Base-by-base conservation (phyloP, 2,113 vertebrate genomes). In the Xiphorhynchus elegans region DNA sequence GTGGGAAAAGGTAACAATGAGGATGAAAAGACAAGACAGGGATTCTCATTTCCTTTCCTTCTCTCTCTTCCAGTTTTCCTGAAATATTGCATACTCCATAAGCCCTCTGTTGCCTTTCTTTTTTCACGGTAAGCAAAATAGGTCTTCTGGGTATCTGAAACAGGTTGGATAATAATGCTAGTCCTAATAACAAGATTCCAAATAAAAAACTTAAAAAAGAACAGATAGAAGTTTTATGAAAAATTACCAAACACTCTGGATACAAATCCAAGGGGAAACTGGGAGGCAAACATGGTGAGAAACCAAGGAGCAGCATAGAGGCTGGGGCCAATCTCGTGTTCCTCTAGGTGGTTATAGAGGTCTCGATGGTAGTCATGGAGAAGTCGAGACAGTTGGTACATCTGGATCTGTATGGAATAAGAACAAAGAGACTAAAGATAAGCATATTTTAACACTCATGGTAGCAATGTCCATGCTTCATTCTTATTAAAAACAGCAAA, bases 291-390 rank as follows among this genome's bases (percentile, higher is more conserved):
- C 94, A 98, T 97, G 2, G 98, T 98, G 76, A 98, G 98, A 68
- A 98, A 98, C 98, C 98, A 98, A 28, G 98, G 98, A 18, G 98
- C 98, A 16, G 98, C 98, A 23, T 98, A 98, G 25, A 98, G 98
- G 70, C 98, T 98, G 83, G 98, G 98, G 13, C 98, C 98, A 7
- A 98, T 98, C 92, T 98, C 98, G 7, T 98, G 97, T 55, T 98
- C 98, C 84, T 98, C 98, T 29, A 98, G 95, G 92, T 98, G 98
- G 63, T 97, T 96, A 70, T 98, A 98, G 35, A 98, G 98, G 87
- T 98, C 98, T 70, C 98, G 69, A 85, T 98, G 98, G 96, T 98
- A 98, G 69, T 98, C 98, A 13, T 98, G 98, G 42, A 98, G 98
- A 14, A 98, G 98, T 68, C 98, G 96, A 3, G 98, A 98, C 44